Base-by-base conservation (phyloP, 1,140 invertebrate species). In the Drosophila grimshawi region DNA sequence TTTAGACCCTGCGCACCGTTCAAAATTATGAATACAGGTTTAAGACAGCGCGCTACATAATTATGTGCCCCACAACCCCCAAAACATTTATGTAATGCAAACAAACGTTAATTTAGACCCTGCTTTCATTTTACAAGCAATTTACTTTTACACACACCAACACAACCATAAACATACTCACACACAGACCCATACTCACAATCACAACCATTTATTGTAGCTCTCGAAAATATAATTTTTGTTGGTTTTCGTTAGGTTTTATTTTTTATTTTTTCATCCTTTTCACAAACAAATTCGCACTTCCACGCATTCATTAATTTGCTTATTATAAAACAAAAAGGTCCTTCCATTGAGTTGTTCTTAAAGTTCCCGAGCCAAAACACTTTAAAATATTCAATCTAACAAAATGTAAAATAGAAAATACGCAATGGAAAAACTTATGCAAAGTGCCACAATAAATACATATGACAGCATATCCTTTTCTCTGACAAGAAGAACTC, bases 51-150 rank as follows among this genome's bases (percentile, higher is more conserved):
- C 70, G 81, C 77, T 63, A 83, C 75, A 85, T 91, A 91, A 91
- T 91, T 91, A 91, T 90, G 59, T 67, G 56, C 32, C 66, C 51
- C 48, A 8, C 49, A 45, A 32, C 10, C 41, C 32, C 32, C n/a
- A 64, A 45, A 60, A 37, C 77, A 76, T 88, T 86, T 91, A 80
- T 91, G 74, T 77, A 89, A 80, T 60, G 68, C 89, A 91, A 91
- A 91, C 89, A 91, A 91, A 91, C 89, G 89, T 91, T 91, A 91
- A 91, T 91, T 91, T 91, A 80, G 85, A 79, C 80, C 77, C 86
- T 68, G 85, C 83, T 91, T 85, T 89, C 74, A 76, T 91, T 91
- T 91, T 80, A 89, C 89, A 91, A 91, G 83, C 89, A 91, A 91
- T 91, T 91, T 91, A 72, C 60, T 68, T 75, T 70, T 35, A 55